Evolutionary conservation across 2,888 invertebrate genomes (phyloP).

Genomic region (Lepas anatifera): DNA sequence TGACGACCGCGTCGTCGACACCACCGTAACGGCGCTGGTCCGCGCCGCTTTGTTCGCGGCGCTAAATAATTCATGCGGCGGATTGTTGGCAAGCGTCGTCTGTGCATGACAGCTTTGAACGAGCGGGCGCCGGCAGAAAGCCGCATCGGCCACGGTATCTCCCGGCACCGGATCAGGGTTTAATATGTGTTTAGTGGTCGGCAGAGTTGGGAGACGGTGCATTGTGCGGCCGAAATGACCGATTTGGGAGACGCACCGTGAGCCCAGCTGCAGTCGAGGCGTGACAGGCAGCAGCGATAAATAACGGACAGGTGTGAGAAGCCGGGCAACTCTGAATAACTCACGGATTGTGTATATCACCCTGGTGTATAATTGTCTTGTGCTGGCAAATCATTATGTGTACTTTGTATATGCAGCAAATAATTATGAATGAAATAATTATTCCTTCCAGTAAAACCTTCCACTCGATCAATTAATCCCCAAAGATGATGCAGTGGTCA

Average conservation of each 20-base stretch:
- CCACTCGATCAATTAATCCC: too few relatives aligned
- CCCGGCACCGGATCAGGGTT: background rate
- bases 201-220: background rate
- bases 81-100: background rate
- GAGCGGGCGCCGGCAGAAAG: background rate
- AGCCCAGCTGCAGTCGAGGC: background rate
- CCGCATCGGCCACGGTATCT: background rate
- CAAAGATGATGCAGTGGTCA: too few relatives aligned
- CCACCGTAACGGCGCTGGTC: background rate
- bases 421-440: too few relatives aligned
- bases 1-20: background rate
- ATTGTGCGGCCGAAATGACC: constrained; percentile 3
- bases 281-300: background rate
- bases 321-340: too few relatives aligned
- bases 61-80: constrained; percentile 4
- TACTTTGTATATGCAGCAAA: too few relatives aligned
- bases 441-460: too few relatives aligned
- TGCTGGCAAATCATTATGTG: too few relatives aligned
- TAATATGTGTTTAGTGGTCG: constrained; percentile 6
- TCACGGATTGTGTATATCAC: too few relatives aligned
- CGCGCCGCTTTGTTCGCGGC: background rate
- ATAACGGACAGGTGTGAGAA: too few relatives aligned
- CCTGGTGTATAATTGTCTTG: too few relatives aligned
- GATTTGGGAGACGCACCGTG: constrained; percentile 7
- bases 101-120: background rate